phyloP scores from a whole-genome alignment of 2,113 vertebrate species.

The Lichenostomus cassidix region DNA sequence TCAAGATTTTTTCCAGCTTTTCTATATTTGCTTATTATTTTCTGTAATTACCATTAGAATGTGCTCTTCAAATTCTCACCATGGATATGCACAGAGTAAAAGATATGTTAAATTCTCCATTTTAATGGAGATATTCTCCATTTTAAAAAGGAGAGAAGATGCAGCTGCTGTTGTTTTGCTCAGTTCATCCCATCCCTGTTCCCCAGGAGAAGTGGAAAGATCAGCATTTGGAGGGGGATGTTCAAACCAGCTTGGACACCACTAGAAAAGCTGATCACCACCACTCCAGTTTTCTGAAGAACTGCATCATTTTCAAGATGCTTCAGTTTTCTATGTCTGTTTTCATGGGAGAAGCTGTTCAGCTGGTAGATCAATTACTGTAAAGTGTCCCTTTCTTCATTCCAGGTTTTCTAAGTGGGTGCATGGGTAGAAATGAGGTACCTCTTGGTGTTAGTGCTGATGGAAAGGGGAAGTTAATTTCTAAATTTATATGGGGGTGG shows the following conservation, averaged over 20 bases:
- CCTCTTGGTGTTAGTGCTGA: neutral
- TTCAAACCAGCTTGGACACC: neutral
- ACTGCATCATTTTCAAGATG: neutral
- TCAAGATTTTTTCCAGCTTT: neutral
- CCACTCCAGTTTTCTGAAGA: neutral
- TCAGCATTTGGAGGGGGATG: neutral
- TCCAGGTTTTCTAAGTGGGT: neutral
- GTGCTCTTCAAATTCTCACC: neutral
- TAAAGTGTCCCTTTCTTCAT: neutral
- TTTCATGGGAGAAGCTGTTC: neutral
- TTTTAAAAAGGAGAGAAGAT: neutral
- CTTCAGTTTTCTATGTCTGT: neutral
- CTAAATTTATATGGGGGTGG: neutral
- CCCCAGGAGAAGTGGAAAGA: neutral
- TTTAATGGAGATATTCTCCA: no score
- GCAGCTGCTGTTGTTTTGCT: neutral
- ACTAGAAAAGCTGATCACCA: neutral
- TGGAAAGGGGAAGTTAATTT: neutral
- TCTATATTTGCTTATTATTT: neutral
- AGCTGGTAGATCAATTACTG: neutral
- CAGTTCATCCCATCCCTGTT: neutral
- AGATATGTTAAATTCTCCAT: neutral
- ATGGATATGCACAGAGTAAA: neutral
- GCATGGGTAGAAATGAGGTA: neutral
- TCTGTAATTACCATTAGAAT: neutral